Base-by-base conservation (phyloP, 2,888 invertebrate genomes). In the Myopa testacea region DNA sequence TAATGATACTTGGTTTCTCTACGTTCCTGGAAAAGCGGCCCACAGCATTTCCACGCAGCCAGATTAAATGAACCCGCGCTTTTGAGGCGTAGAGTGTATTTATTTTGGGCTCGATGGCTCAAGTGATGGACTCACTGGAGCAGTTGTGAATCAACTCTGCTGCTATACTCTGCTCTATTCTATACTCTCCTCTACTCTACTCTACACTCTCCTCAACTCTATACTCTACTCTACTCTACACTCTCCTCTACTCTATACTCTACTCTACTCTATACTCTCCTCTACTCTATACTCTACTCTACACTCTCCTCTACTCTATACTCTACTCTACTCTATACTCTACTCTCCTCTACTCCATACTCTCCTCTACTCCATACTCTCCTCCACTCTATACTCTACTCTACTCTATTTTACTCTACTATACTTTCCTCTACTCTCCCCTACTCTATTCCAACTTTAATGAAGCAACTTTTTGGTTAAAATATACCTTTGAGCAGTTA, bases 41-140 rank as follows among this genome's bases (percentile, higher is more conserved):
- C 76, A 63, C 34, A 70, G 81, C 81, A 85, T 80, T 80, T 84
- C 84, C 77, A 83, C 75, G 82, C 65, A 80, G 81, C 78, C 26
- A 70, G 14, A 34, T 34, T 34, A 14, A 26, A 7, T 70, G 26
- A 16, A 55, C 37, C 10, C 63, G 55, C 75, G 75, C 70, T 26
- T 16, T 78, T 45, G 71, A 62, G 45, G 70, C 70, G 1, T 45
- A 70, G 58, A 19, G 69, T 75, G 70, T 70, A 58, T 75, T 75
- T 78, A 75, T 72, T 72, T 68, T 73, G 72, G 37, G 58, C 40
- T 72, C 62, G 34, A 60, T 45, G 40, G 78, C 74, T 38, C 52
- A 67, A 38, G 60, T 69, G 63, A 75, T 62, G 62, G 52, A 74
- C 45, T 65, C 8, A 73, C 7, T 37, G n/a, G 60, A 19, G 55